Base-by-base conservation (phyloP, 2,113 vertebrate genomes). In the Aptenodytes patagonicus region DNA sequence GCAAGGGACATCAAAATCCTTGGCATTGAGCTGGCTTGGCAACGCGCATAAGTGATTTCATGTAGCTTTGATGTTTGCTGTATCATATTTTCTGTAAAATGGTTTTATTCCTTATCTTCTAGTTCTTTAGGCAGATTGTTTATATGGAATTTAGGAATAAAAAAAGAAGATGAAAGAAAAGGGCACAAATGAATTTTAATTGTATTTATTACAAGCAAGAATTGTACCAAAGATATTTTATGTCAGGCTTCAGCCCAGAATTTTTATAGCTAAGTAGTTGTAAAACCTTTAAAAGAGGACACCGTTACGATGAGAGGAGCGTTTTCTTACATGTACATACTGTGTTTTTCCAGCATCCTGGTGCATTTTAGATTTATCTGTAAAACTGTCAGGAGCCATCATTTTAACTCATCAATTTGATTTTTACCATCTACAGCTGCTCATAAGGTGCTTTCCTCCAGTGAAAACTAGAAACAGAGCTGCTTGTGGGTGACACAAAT, bases 401-500 rank as follows among this genome's bases (percentile, higher is more conserved):
- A 82, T 93, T 93, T 94, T 95, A 94, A 95, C 76, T 92, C 91
- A 86, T 94, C 76, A 66, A 6, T 65, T 49, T 97, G 55, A 57
- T 94, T 98, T 95, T 92, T 91, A 85, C 60, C 73, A 28, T 89
- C 73, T 95, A 91, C n/a, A 85, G 65, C 73, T 89, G 79, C 76
- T 97, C 83, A 57, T 86, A 79, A 94, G 75, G 60, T 0, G 0
- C 32, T 92, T 92, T 91, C 13, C 75, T 97, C 81, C 61, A 78
- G 49, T 84, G 71, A 66, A 95, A 95, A 91, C 81, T 55, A 87
- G 65, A 79, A 93, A 66, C 71, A 61, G 62, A 94, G 70, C 32
- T 87, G 73, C 58, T 96, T 93, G 70, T 84, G 70, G 83, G 62
- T 97, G 87, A 97, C 95, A 96, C 96, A 87, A 96, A 95, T 87